Conservation (phyloP, 2,113 vertebrate genomes). For the Cygnus atratus region DNA sequence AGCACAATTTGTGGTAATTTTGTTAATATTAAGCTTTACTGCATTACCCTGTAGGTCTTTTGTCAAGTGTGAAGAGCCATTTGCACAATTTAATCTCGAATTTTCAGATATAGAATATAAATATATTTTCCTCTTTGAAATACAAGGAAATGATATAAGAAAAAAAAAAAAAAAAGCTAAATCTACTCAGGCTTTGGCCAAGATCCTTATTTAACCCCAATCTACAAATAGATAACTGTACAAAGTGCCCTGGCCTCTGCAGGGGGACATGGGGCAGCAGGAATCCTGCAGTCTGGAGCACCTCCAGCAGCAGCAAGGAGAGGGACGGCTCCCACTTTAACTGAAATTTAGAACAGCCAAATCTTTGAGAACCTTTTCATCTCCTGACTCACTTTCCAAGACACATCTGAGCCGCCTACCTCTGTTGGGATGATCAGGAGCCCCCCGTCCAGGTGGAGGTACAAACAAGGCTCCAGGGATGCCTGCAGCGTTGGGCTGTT, state of each 20-base stretch:
- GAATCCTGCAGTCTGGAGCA: background rate
- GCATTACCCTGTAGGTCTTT: background rate
- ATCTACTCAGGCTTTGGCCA: background rate
- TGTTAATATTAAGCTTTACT: conserved; percentile 4
- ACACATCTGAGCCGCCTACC: accelerated
- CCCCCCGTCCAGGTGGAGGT: accelerated
- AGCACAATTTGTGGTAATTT: conserved; percentile 42
- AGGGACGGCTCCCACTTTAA: background rate
- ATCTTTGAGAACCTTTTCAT: background rate
- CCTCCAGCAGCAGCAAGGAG: background rate
- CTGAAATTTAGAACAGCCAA: background rate
- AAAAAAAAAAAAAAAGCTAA: no score
- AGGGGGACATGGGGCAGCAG: background rate
- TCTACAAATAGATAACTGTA: background rate
- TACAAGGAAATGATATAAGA: background rate
- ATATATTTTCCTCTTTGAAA: background rate
- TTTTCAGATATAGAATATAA: background rate
- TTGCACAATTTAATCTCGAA: conserved; percentile 5
- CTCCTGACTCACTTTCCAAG: background rate
- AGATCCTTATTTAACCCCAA: background rate
- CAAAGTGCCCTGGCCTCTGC: background rate
- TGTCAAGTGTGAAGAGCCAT: background rate
- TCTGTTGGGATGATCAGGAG: accelerated
- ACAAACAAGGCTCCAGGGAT: background rate
- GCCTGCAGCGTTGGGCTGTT: accelerated